Base-by-base conservation (phyloP, 2,888 invertebrate species). In the Plemyria rubiginata region DNA sequence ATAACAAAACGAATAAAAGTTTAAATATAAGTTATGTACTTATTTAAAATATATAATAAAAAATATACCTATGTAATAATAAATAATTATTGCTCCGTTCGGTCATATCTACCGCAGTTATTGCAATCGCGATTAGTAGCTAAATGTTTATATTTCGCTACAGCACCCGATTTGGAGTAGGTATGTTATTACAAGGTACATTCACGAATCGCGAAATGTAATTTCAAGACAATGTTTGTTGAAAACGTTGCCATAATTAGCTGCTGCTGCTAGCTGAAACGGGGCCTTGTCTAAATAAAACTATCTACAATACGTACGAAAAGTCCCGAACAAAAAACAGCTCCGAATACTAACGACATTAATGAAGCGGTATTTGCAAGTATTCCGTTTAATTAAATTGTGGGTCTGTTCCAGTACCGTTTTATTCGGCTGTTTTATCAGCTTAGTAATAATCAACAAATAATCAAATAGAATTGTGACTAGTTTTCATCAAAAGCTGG, bases 331-430 rank as follows among this genome's bases (percentile, higher is more conserved):
- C 50, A 40, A 56, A 57, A 54, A 62, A 60, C 65, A 50, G 65
- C 54, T 65, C 60, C 66, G 66, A 66, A 69, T 69, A 69, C 65
- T 61, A 69, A 69, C 48, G 59, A 49, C 55, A 54, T 36, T 54
- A 62, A 66, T 61, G 54, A 65, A 65, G 64, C 46, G 51, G 60
- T 69, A 56, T 65, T 65, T 64, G 66, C 57, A 62, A 66, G 60
- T 62, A 60, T 59, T 59, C 55, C 52, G 53, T 62, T 56, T 56
- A 69, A 69, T 69, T 65, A 67, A 65, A n/a, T 36, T 32, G 51
- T 11, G 28, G 48, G 22, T 28, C 46, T 13, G 5, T 40, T n/a
- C 8, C 38, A n/a, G 13, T 12, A 8, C n/a, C 48, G 16, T 12
- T 40, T 28, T 8, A 28, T 40, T 55, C 28, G 40, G 55, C 46